Conservation (phyloP, 1,140 invertebrate genomes). For the Antheraea pernyi region DNA sequence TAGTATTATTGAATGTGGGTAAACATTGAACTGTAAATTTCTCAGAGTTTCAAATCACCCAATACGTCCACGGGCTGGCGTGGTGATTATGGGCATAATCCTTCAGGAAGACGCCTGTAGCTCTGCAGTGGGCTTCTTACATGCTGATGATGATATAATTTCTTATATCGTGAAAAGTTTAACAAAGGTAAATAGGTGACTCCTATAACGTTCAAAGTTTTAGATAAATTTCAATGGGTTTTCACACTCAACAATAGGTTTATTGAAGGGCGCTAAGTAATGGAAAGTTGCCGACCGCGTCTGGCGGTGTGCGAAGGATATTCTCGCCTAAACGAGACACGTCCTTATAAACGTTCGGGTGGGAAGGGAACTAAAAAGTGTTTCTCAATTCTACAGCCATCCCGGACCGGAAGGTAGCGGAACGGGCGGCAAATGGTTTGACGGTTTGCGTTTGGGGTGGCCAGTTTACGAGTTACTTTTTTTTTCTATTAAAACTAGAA, state of each 20-base stretch:
- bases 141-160: no score
- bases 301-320: background rate
- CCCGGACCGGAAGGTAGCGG: slow-evolving; percentile 6
- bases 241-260: no score
- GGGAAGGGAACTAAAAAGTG: background rate
- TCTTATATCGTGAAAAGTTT: no score
- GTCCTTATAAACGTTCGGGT: background rate
- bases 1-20: no score
- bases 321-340: background rate
- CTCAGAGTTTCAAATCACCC: no score
- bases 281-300: background rate
- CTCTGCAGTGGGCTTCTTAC: no score
- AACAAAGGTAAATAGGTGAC: no score
- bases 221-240: background rate
- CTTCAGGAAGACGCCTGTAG: no score
- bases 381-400: background rate
- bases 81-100: no score
- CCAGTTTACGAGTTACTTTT: background rate
- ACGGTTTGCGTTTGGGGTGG: background rate
- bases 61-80: no score
- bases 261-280: background rate
- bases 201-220: background rate
- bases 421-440: background rate
- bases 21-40: no score
- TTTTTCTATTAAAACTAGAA: no score